A percentile compares a stretch with the other conserved stretches of the same genome.
These are phyloP conservation scores for Petroica traversi DNA, from an alignment of 2,113 vertebrate genomes.

Conservation along the genomic window DNA sequence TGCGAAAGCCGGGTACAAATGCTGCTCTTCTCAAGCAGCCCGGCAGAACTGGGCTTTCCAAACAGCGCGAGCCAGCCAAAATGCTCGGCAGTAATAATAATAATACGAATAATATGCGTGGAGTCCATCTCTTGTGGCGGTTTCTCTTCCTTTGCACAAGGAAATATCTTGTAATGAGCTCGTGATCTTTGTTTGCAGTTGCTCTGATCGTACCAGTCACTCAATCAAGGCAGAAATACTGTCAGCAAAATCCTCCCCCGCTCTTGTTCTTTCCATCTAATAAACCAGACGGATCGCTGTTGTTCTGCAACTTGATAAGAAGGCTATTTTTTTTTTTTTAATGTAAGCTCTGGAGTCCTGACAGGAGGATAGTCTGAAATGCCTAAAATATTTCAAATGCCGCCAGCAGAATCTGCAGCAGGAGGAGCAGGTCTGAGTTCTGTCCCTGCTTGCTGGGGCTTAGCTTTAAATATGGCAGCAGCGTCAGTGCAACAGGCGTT, in stretches of 20 bases:
- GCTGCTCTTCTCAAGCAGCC: background rate
- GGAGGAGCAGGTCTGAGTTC: background rate
- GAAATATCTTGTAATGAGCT: background rate
- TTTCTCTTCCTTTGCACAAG: background rate
- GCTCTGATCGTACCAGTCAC: background rate
- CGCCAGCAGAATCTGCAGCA: background rate
- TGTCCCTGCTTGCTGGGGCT: background rate
- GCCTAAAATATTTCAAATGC: background rate
- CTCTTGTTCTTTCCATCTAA: background rate
- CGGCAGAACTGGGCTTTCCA: background rate
- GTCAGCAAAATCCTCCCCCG: background rate
- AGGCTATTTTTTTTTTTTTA: background rate
- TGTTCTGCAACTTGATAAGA: background rate
- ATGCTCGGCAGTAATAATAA: background rate
- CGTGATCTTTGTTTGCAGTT: background rate
- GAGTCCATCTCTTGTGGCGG: background rate
- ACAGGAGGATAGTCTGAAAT: background rate
- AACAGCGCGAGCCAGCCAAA: background rate
- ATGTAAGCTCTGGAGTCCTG: background rate
- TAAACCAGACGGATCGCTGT: background rate
- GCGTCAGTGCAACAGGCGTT: background rate
- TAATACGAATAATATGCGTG: accelerated
- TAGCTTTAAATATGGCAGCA: background rate
- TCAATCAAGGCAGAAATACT: background rate
- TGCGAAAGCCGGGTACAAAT: background rate